A percentile compares a stretch with the other conserved stretches of the same genome.
Evolutionary conservation across 2,888 invertebrate species (phyloP).

Genomic region (Steinernema carpocapsae): DNA sequence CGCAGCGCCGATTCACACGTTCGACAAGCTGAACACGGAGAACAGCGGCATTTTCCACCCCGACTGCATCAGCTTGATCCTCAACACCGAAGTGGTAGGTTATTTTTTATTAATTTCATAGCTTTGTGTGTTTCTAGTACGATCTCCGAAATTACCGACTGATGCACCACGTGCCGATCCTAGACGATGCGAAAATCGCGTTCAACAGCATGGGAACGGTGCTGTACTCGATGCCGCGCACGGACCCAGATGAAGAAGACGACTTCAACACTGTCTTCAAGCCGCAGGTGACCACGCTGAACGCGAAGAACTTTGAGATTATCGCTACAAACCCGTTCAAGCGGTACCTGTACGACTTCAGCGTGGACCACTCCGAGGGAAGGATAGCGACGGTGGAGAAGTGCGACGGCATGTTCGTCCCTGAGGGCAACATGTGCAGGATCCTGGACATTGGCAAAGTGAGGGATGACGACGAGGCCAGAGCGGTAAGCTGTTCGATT

Average conservation of each 20-base stretch:
- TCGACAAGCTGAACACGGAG: slow-evolving; percentile 93
- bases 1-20: slow-evolving; percentile 89
- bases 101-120: background rate
- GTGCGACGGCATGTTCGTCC: slow-evolving; percentile 14
- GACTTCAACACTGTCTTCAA: slow-evolving; percentile 32
- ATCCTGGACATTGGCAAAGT: slow-evolving; percentile 89
- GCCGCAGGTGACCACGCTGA: slow-evolving; percentile 79
- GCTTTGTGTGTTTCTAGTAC: slow-evolving; percentile 76
- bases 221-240: slow-evolving; percentile 41
- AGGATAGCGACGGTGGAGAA: slow-evolving; percentile 87
- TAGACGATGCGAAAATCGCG: slow-evolving; percentile 41
- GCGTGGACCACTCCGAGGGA: slow-evolving; percentile 82
- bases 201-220: no score
- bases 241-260: slow-evolving; percentile 23
- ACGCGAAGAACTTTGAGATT: slow-evolving; percentile 76
- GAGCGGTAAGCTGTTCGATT: slow-evolving; percentile 35
- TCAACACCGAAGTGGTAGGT: slow-evolving; percentile 85
- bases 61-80: slow-evolving; percentile 76
- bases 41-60: slow-evolving; percentile 71
- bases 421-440: slow-evolving; percentile 77
- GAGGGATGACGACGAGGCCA: slow-evolving; percentile 79
- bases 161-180: slow-evolving; percentile 84
- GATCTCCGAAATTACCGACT: slow-evolving; percentile 92
- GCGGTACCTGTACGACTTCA: slow-evolving; percentile 83
- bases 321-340: background rate